Conservation (phyloP, 2,797 vertebrate species). For the Fistularia tabacaria region DNA sequence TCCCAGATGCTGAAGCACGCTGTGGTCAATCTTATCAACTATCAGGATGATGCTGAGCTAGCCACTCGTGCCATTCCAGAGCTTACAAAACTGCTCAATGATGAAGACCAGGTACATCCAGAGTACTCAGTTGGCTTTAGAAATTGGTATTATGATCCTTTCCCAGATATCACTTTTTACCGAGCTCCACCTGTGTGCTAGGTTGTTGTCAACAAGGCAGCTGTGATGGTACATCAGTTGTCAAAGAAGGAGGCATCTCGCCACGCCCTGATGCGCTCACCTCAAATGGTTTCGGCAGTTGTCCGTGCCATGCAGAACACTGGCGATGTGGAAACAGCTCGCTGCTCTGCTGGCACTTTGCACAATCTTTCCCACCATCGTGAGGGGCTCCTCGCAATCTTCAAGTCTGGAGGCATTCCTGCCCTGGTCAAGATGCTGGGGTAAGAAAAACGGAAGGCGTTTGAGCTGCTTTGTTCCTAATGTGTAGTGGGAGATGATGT, state of each 20-base stretch:
- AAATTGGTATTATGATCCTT: background rate
- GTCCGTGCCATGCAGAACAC: slow-evolving; percentile 99
- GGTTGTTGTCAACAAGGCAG: slow-evolving; percentile 99
- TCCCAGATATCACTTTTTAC: background rate
- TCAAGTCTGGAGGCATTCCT: slow-evolving; percentile 97
- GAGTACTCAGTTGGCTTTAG: background rate
- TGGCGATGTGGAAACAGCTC: slow-evolving; percentile 93
- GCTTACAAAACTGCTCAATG: slow-evolving; percentile 95
- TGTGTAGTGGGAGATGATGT: too few relatives aligned
- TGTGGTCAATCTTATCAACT: slow-evolving; percentile 98
- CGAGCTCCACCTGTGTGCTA: slow-evolving; percentile 36
- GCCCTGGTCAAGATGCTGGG: slow-evolving; percentile 98
- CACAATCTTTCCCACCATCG: slow-evolving; percentile 98
- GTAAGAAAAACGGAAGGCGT: slow-evolving; percentile 66
- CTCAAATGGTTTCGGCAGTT: slow-evolving; percentile 98
- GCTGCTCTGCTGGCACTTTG: slow-evolving; percentile 94
- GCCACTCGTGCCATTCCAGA: slow-evolving; percentile 97
- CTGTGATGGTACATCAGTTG: slow-evolving; percentile 98
- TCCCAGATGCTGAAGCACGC: slow-evolving; percentile 99
- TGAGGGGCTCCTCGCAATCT: slow-evolving; percentile 94
- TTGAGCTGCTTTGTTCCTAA: too few relatives aligned
- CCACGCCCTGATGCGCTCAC: slow-evolving; percentile 97
- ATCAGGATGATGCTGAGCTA: slow-evolving; percentile 97
- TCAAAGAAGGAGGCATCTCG: slow-evolving; percentile 98
- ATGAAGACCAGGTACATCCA: slow-evolving; percentile 92